These are phyloP conservation scores for Columbina picui DNA, from an alignment of 2,113 vertebrate species.

Conservation along the genomic window DNA sequence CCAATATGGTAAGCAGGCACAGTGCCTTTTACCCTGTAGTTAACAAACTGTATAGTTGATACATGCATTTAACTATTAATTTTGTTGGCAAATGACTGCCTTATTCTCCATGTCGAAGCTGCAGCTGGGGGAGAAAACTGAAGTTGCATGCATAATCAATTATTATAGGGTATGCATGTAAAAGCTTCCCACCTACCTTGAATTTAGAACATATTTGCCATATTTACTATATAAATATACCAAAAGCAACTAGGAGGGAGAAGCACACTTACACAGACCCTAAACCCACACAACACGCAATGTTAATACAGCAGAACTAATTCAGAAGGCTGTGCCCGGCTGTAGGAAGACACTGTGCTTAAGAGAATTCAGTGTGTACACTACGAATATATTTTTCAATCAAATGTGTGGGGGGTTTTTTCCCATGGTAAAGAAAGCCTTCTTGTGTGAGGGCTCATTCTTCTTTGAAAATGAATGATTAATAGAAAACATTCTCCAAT, in stretches of 20 bases:
- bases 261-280: not conserved
- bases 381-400: not conserved
- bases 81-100: not conserved
- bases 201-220: conserved; percentile 35
- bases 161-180: not conserved
- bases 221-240: not conserved
- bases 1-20: not conserved
- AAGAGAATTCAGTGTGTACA: not conserved
- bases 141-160: conserved; percentile 22
- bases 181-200: conserved; percentile 8
- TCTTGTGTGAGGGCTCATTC: not conserved
- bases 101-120: not conserved
- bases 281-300: not conserved
- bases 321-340: not conserved
- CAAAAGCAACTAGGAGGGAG: not conserved
- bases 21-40: not conserved
- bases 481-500: not conserved
- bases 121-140: not conserved
- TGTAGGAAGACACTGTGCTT: not conserved
- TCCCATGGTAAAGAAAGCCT: not conserved
- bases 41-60: not conserved
- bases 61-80: not conserved
- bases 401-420: rapidly evolving
- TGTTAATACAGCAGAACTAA: not conserved
- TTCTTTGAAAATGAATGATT: not conserved